Evolutionary conservation across 2,888 invertebrate species (phyloP).

Genomic region (Scaptomyza tumidula): DNA sequence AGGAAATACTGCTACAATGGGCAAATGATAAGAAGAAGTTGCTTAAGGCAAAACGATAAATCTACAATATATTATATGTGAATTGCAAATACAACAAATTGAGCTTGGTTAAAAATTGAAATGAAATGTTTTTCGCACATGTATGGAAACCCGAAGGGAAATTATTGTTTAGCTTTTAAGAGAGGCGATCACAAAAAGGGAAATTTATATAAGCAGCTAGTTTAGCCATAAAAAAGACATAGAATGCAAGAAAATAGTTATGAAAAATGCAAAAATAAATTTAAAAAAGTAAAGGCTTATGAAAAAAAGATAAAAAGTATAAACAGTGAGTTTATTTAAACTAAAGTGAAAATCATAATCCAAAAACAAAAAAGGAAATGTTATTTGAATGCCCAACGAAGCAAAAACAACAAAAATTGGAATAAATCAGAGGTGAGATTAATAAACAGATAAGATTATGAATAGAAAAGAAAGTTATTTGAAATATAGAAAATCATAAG

Average conservation of each 20-base stretch:
- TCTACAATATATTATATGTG: too few relatives aligned
- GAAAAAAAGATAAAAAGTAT: background rate
- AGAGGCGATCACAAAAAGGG: background rate
- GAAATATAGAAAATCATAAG: too few relatives aligned
- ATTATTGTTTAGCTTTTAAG: background rate
- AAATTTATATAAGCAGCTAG: background rate
- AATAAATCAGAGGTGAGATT: background rate
- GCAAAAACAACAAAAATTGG: background rate
- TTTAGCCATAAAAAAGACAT: too few relatives aligned
- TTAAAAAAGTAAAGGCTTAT: too few relatives aligned
- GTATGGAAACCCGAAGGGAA: too few relatives aligned
- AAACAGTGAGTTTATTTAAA: background rate
- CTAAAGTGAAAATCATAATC: background rate
- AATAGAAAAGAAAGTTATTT: too few relatives aligned
- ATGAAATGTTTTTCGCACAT: too few relatives aligned
- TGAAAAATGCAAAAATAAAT: background rate
- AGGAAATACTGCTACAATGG: constrained; percentile 40
- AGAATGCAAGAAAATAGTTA: background rate
- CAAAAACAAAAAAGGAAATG: background rate
- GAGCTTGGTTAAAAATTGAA: too few relatives aligned
- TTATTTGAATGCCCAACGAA: too few relatives aligned
- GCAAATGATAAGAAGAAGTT: constrained; percentile 12
- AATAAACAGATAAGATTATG: background rate
- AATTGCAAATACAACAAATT: too few relatives aligned
- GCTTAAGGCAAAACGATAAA: too few relatives aligned